Conservation (phyloP, 2,113 vertebrate genomes). For the Anhinga anhinga region DNA sequence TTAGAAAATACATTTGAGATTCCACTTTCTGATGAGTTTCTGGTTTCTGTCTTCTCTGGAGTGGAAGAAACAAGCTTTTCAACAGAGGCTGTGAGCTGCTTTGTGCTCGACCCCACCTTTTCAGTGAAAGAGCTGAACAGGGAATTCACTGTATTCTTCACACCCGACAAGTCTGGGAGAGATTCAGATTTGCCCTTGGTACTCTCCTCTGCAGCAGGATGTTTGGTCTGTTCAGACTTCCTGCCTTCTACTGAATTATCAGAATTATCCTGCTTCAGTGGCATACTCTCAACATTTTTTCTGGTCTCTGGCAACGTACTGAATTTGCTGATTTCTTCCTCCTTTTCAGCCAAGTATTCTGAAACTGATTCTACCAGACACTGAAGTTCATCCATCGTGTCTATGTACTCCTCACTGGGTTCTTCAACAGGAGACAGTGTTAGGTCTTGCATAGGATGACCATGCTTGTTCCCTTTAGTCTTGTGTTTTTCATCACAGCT, state of each 20-base stretch:
- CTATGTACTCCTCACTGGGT: slow-evolving; percentile 76
- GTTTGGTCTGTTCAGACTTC: slow-evolving; percentile 8
- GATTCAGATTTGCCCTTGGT: slow-evolving; percentile 35
- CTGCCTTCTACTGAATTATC: slow-evolving; percentile 50
- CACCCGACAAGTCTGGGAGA: slow-evolving; percentile 74
- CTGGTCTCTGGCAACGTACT: slow-evolving; percentile 75
- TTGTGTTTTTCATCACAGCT: slow-evolving; percentile 65
- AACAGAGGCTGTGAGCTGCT: slow-evolving; percentile 75
- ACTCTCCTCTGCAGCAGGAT: slow-evolving; percentile 23
- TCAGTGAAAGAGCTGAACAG: slow-evolving; percentile 84
- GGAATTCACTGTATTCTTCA: slow-evolving; percentile 86
- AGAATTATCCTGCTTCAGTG: slow-evolving; percentile 21
- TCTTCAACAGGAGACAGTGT: slow-evolving; percentile 75
- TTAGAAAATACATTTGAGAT: slow-evolving; percentile 72
- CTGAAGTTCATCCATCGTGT: slow-evolving; percentile 89
- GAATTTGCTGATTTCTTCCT: slow-evolving; percentile 91
- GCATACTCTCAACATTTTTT: not conserved
- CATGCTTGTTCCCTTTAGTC: slow-evolving; percentile 22
- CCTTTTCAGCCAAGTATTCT: slow-evolving; percentile 92
- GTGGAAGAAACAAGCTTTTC: slow-evolving; percentile 72
- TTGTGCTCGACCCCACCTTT: slow-evolving; percentile 81
- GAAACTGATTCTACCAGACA: slow-evolving; percentile 91
- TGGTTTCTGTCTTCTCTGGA: slow-evolving; percentile 58
- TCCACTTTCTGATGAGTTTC: slow-evolving; percentile 68
- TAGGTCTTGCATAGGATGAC: slow-evolving; percentile 49